Conservation (phyloP, 2,113 vertebrate species). For the Centropus unirufus region DNA sequence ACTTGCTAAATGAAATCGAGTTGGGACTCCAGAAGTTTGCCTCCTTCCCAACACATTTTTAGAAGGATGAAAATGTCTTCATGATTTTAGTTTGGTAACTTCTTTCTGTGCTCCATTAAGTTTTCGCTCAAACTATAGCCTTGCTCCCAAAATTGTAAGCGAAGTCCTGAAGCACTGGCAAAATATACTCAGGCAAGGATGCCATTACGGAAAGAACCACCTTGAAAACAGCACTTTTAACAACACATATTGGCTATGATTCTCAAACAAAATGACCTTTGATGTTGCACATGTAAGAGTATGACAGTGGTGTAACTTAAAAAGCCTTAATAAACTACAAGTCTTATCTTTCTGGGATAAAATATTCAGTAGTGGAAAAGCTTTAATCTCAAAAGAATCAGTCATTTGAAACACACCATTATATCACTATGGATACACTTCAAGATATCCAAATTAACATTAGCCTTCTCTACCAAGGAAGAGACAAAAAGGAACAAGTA, state of each 20-base stretch:
- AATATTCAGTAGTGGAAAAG: neutral
- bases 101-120: neutral
- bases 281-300: neutral
- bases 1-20: neutral
- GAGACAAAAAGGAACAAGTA: neutral
- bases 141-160: neutral
- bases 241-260: neutral
- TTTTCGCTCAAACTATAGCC: neutral
- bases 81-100: neutral
- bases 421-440: neutral
- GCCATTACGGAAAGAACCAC: neutral
- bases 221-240: neutral
- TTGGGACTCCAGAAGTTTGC: neutral
- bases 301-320: neutral
- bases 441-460: neutral
- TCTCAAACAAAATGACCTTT: neutral
- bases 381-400: neutral
- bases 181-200: neutral
- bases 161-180: neutral
- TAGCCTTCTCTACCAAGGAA: neutral
- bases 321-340: neutral
- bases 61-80: neutral
- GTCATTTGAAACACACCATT: neutral
- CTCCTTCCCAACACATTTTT: neutral
- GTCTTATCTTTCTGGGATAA: neutral